Base-by-base conservation (phyloP, 1,140 invertebrate genomes). In the Drosophila baimaii region DNA sequence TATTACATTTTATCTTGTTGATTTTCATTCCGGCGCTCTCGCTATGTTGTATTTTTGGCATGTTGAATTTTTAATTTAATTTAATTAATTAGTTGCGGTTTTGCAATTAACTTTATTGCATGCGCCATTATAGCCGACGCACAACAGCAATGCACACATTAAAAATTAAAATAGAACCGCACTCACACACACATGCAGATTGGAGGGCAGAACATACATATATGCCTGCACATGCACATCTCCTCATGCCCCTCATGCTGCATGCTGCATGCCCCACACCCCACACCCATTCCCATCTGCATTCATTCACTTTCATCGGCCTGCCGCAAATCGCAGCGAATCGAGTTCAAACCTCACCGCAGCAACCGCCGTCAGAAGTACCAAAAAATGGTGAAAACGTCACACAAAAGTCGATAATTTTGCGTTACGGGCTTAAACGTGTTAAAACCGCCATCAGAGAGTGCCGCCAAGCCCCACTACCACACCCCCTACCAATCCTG, bases 61-160 rank as follows among this genome's bases (percentile, higher is more conserved):
- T 89, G 84, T 72, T 89, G 76, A 84, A 90, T 90, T 90, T 91
- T 91, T 90, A 81, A 90, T 91, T 91, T 91, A 91, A 91, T 92
- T 92, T 84, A 91, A 91, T 91, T 91, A 91, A 91, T 91, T 92
- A 92, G 91, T 92, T 90, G 91, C 86, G 91, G 90, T 92, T 91
- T 91, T 83, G 90, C 90, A 91, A 91, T 91, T 91, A 91, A 91
- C 90, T 91, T 91, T 91, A 91, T 91, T 91, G 90, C 90, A 81
- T 85, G 82, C 86, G 84, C 80, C 68, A 89, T 90, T 89, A 86
- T 88, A 75, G 79, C 47, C 63, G 46, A 56, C 79, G 61, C 75
- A 63, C 65, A 81, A 84, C 75, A 78, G 66, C 77, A 84, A 79
- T 63, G 74, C 80, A 72, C 79, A 68, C 84, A 89, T 89, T 89